Evolutionary conservation across 2,113 vertebrate genomes (phyloP), one percentile per base, ranked within the genome.

Genomic region (Anser cygnoides): DNA sequence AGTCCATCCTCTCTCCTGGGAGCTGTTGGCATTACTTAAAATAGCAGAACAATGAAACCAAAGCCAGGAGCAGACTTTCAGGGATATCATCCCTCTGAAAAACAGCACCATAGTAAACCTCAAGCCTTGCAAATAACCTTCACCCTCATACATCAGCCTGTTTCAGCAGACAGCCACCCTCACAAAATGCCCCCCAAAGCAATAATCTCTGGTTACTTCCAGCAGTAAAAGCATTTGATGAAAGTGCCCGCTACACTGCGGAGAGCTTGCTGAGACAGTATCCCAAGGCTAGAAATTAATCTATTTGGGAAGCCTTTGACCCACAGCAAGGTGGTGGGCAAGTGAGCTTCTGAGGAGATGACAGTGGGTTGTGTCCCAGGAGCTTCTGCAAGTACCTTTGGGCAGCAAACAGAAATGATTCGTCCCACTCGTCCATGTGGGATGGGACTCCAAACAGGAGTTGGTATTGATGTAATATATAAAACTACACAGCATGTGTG

Each of bases 131-230:
- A 73, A 86, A 90, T 54, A 83, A 50, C 44, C 28, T 81, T 80
- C 46, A 62, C 18, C 20, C 7, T 76, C 0, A 0, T 63, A 39
- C n/a, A 52, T 19, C 57, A 92, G 1, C 23, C 43, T 68, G 9
- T 71, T 94, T 75, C 43, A 43, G 33, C 41, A 23, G 55, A 54
- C 49, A 84, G 10, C 17, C 41, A n/a, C 14, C 31, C 2, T 83
- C 2, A 2, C 4, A 35, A 35, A 49, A 74, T n/a, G 33, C 31
- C 21, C 29, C 5, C 4, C 71, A 77, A 15, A 81, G 7, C 43
- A 39, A 59, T 57, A 78, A 87, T 33, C 14, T 39, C 44, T 43
- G 29, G 39, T 61, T 61, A 61, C 10, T 87, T 89, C 15, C 39
- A 70, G 54, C 5, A 46, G 46, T n/a, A 44, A 84, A 66, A 87